Evolutionary conservation across 2,888 invertebrate genomes (phyloP).

Genomic region (Notocelia uddmanniana): DNA sequence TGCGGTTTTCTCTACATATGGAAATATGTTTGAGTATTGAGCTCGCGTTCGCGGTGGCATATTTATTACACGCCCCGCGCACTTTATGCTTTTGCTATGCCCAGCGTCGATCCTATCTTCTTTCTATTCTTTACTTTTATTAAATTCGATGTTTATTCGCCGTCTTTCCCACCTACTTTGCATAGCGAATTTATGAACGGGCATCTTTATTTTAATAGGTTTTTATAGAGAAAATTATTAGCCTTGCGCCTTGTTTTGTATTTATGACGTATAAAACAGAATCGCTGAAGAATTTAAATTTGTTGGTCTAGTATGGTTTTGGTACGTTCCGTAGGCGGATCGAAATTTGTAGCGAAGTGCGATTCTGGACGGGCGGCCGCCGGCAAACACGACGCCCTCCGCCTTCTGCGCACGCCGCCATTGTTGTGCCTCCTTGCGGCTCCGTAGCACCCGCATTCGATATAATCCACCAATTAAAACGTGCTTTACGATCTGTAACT

Average conservation of each 20-base stretch:
- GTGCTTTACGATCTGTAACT: slow-evolving; percentile 69
- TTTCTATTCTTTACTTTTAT: slow-evolving; percentile 64
- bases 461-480: slow-evolving; percentile 71
- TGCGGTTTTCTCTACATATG: slow-evolving; percentile 56
- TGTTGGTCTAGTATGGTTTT: slow-evolving; percentile 52
- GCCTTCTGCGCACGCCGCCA: slow-evolving; percentile 77
- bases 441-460: slow-evolving; percentile 62
- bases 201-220: slow-evolving; percentile 36
- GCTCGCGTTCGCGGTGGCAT: slow-evolving; percentile 65
- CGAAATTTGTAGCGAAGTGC: slow-evolving; percentile 63
- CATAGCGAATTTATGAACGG: slow-evolving; percentile 54
- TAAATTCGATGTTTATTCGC: slow-evolving; percentile 58
- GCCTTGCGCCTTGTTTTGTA: background rate
- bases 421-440: slow-evolving; percentile 63
- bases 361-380: slow-evolving; percentile 69
- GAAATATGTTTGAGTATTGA: slow-evolving; percentile 60
- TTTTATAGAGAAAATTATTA: slow-evolving; percentile 15
- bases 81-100: slow-evolving; percentile 65
- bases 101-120: slow-evolving; percentile 56
- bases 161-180: slow-evolving; percentile 53
- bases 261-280: background rate
- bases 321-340: slow-evolving; percentile 58
- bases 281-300: slow-evolving; percentile 34
- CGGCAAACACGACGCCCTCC: slow-evolving; percentile 74
- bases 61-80: slow-evolving; percentile 65